Conservation (phyloP, 2,113 vertebrate genomes). For the Mungos mungo region DNA sequence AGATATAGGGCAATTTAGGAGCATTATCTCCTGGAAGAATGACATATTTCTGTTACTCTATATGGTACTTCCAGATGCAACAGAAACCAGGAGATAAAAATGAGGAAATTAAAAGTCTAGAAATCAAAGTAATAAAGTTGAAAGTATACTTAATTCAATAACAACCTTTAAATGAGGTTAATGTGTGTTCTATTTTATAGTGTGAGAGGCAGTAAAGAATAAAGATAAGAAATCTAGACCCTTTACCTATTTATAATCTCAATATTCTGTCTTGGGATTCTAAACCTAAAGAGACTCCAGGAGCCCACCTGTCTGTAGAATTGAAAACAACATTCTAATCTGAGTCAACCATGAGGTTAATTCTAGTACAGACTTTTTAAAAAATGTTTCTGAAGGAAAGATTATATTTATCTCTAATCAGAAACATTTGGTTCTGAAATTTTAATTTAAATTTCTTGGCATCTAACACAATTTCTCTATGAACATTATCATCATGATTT, state of each 20-base stretch:
- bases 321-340: background rate
- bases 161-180: background rate
- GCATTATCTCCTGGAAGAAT: background rate
- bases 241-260: background rate
- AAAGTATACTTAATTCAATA: slow-evolving; percentile 2
- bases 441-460: slow-evolving; percentile 15
- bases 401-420: background rate
- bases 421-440: background rate
- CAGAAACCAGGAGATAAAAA: slow-evolving; percentile 16
- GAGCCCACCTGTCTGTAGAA: background rate
- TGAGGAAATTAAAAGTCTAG: slow-evolving; percentile 21
- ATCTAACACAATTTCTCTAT: background rate
- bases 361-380: background rate
- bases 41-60: background rate
- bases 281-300: background rate
- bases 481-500: background rate
- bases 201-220: background rate
- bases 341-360: background rate
- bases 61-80: background rate
- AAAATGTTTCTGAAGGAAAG: background rate
- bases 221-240: background rate
- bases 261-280: slow-evolving; percentile 6
- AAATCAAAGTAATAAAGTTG: slow-evolving; percentile 49
- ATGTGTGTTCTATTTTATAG: background rate
- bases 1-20: background rate